Base-by-base conservation (phyloP, 1,140 invertebrate genomes). In the Leptinotarsa undecemlineata region DNA sequence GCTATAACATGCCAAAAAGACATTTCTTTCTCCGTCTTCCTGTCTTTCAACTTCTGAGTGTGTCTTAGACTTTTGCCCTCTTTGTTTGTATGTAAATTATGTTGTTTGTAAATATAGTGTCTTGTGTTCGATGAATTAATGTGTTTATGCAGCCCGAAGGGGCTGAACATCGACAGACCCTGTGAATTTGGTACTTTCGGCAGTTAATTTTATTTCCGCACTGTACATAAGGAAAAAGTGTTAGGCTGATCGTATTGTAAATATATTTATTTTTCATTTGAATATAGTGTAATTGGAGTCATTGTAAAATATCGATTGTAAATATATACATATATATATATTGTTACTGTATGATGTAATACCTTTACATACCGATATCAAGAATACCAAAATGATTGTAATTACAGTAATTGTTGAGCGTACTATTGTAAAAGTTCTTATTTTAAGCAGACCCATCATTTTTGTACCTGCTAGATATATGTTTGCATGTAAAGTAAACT, bases 401-500 rank as follows among this genome's bases (percentile, higher is more conserved):
- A 48, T 68, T 68, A 33, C 26, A 19, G 3, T 48, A n/a, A 33
- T 68, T 68, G 67, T 68, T 68, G 42, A 68, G 19, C 23, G 42
- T 48, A 19, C 26, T 66, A 66, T 23, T 66, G 63, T 66, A 17
- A 66, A 23, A 66, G 15, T 66, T 5, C 63, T 66, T 66, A 23
- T 66, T 66, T 66, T 23, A 23, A 68, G 14, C 47, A 20, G 42
- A 68, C 67, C 26, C 67, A 68, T 26, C 67, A 68, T 68, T 68
- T 68, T 68, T 68, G 67, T 68, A 68, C 67, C 67, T 68, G 67
- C 17, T 68, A 48, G 47, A 66, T 66, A 68, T 47, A 19, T 68
- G 26, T 68, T 19, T 68, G 42, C 20, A 68, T 68, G 67, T 68
- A 68, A 68, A 42, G 26, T 68, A 68, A 68, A 68, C n/a, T 68